Evolutionary conservation across 2,888 invertebrate genomes (phyloP).

Genomic region (Dysmachus trigonus): DNA sequence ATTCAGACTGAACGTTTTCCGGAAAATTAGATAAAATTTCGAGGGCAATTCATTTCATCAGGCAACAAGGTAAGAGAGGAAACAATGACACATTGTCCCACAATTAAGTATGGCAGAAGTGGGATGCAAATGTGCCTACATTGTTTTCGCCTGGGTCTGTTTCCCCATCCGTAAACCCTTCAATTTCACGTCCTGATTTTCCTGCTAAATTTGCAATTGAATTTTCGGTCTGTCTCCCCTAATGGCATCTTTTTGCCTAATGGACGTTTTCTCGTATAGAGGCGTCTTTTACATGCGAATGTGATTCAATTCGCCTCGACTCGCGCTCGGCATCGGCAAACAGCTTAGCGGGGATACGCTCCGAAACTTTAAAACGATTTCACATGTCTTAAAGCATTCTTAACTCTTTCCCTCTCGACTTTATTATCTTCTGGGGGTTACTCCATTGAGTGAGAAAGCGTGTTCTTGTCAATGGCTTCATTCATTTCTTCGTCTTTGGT

Average conservation of each 20-base stretch:
- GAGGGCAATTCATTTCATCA: background rate
- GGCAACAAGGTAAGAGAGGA: background rate
- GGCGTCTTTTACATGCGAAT: background rate
- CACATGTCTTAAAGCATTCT: background rate
- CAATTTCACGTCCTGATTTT: background rate
- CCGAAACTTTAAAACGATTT: background rate
- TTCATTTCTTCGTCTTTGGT: background rate
- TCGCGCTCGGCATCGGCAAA: background rate
- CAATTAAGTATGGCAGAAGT: background rate
- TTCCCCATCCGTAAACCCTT: background rate
- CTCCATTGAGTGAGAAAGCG: background rate
- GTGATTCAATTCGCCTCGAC: background rate
- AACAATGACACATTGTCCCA: background rate
- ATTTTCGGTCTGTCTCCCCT: background rate
- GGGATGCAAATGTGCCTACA: background rate
- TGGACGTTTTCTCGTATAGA: background rate
- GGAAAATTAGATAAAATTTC: background rate
- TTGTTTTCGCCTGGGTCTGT: background rate
- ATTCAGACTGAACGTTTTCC: background rate
- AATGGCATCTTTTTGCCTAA: background rate
- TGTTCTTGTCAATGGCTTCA: background rate
- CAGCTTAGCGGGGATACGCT: background rate
- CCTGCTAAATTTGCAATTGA: background rate
- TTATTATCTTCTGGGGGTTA: background rate
- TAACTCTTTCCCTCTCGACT: background rate